Percentiles rank a stretch among this genome's conserved stretches.
phyloP scores from a whole-genome alignment of 1,140 invertebrate genomes.

The Gryllus bimaculatus region DNA sequence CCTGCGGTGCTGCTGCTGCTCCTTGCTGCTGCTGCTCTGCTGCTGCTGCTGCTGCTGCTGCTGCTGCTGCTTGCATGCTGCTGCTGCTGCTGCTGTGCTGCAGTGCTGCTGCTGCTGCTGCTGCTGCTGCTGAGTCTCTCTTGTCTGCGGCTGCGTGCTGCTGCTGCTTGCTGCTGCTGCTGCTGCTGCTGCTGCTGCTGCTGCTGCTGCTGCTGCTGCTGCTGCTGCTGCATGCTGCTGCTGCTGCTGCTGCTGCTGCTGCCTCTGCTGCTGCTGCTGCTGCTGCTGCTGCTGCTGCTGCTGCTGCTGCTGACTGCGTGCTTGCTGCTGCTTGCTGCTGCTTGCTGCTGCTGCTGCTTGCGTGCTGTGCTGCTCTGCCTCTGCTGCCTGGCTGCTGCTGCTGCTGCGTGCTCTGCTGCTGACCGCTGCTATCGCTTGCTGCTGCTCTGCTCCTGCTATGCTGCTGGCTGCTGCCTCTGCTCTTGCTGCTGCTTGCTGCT shows the following conservation, averaged over 20 bases:
- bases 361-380: too few species aligned
- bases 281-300: not conserved
- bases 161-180: not conserved
- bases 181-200: not conserved
- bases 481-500: not conserved
- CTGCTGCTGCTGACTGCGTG: not conserved
- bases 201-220: not conserved
- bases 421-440: too few species aligned
- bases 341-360: too few species aligned
- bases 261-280: not conserved
- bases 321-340: not conserved
- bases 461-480: not conserved
- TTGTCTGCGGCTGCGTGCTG: not conserved
- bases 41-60: not conserved
- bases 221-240: not conserved
- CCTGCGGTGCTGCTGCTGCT: not conserved
- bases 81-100: not conserved
- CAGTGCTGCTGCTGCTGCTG: not conserved
- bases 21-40: not conserved
- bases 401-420: too few species aligned
- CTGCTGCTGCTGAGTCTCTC: not conserved
- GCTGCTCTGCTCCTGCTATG: too few species aligned
- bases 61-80: not conserved
- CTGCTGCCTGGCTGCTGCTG: too few species aligned
- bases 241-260: not conserved